Percentiles rank a stretch among this genome's conserved stretches.
phyloP scores from a whole-genome alignment of 2,888 invertebrate genomes.

The Pyrocoelia pectoralis region DNA sequence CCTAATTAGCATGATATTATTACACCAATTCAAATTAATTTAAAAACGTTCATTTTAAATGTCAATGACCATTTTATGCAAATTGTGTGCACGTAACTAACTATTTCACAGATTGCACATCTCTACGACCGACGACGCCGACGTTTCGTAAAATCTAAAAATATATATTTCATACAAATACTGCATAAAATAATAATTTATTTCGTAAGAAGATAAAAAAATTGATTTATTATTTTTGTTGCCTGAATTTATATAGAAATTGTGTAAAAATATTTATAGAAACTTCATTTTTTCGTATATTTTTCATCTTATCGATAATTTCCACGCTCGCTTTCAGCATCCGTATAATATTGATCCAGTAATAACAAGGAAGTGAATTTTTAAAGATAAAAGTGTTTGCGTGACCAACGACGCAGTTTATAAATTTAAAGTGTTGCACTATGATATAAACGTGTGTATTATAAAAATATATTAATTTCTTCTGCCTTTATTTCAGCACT shows the following conservation, averaged over 20 bases:
- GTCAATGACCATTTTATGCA: too few relatives aligned
- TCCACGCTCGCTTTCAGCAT: conserved; percentile 4
- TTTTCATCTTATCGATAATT: conserved; percentile 1
- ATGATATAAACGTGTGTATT: conserved; percentile 4
- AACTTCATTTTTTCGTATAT: neutral
- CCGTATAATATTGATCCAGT: conserved; percentile 6
- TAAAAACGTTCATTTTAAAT: too few relatives aligned
- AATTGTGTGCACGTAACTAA: too few relatives aligned
- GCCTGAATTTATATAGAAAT: neutral
- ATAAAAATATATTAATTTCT: too few relatives aligned
- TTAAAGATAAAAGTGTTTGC: neutral
- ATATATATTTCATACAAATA: neutral
- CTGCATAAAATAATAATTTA: neutral
- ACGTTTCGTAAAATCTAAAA: too few relatives aligned
- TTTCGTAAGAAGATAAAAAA: neutral
- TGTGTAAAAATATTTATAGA: conserved; percentile 1
- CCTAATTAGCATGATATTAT: too few relatives aligned
- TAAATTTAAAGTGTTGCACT: conserved; percentile 4
- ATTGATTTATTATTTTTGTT: neutral
- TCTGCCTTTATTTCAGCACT: too few relatives aligned
- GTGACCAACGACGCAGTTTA: conserved; percentile 8
- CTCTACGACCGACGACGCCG: too few relatives aligned
- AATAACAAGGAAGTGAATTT: conserved; percentile 12
- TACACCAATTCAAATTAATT: too few relatives aligned
- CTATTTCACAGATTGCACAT: too few relatives aligned